These are phyloP conservation scores for Lethenteron camtschaticum DNA, from an alignment of 2,113 vertebrate species.

Conservation along the genomic window DNA sequence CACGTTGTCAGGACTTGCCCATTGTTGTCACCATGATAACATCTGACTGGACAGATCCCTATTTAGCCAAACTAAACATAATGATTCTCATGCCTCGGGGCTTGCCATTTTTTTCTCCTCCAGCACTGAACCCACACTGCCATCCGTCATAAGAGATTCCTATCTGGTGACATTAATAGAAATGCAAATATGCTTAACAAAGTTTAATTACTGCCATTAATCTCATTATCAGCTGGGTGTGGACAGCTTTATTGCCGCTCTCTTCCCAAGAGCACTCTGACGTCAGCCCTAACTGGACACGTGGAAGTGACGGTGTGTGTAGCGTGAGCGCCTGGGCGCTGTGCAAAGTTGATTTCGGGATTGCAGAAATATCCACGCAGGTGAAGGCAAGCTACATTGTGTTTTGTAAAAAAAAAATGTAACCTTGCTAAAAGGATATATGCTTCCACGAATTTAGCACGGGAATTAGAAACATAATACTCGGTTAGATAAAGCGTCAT, in stretches of 20 bases:
- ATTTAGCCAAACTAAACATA: background rate
- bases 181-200: constrained; percentile 2
- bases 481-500: no score
- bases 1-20: no score
- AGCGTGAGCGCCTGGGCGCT: no score
- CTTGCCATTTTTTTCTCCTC: background rate
- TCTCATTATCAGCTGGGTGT: constrained; percentile 6
- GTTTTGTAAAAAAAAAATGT: no score
- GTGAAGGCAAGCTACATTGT: no score
- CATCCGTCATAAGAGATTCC: constrained; percentile 2
- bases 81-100: background rate
- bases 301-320: background rate
- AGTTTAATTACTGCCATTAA: constrained; percentile 2
- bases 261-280: background rate
- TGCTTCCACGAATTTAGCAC: no score
- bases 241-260: constrained; percentile 5
- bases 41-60: background rate
- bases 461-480: no score
- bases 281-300: background rate
- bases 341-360: no score
- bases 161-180: constrained; percentile 6
- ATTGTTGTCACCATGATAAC: constrained; percentile 1
- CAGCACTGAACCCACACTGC: constrained; percentile 1
- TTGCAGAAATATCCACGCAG: no score
- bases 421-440: no score